These are phyloP conservation scores for Cryptoblepharus egeriae DNA, from an alignment of 2,797 vertebrate genomes.

Conservation along the genomic window DNA sequence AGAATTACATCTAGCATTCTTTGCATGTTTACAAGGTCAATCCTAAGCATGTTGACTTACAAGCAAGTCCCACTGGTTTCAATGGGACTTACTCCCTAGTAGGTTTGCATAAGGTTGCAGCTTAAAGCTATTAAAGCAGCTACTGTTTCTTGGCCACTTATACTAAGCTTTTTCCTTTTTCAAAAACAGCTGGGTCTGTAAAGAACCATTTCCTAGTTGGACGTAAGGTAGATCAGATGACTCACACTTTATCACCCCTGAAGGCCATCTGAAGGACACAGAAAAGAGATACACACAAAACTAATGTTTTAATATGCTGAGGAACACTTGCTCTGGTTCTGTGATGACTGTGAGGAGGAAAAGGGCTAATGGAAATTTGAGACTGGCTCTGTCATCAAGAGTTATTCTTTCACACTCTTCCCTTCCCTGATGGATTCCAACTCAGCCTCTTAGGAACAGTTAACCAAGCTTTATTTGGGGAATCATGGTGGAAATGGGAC, in stretches of 20 bases:
- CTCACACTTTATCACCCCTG: conserved; percentile 94
- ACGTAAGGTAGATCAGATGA: conserved; percentile 88
- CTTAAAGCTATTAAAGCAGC: conserved; percentile 39
- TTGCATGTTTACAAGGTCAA: not conserved
- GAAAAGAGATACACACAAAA: conserved; percentile 83
- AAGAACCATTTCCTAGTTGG: conserved; percentile 90
- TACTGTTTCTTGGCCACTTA: conserved; percentile 51
- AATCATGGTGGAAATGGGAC: conserved; percentile 22
- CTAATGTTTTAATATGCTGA: conserved; percentile 86
- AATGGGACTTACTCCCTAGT: not conserved
- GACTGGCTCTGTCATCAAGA: not conserved
- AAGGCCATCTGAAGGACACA: conserved; percentile 95
- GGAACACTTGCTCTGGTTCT: conserved; percentile 26
- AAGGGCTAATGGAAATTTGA: conserved; percentile 31
- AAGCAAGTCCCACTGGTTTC: conserved; percentile 1
- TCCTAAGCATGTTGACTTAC: conserved; percentile 1
- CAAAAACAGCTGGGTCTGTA: conserved; percentile 88
- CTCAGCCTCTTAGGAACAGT: conserved; percentile 15
- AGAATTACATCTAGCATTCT: not conserved
- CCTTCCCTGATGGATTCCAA: conserved; percentile 17
- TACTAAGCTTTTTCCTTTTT: conserved; percentile 66
- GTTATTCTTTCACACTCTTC: not conserved
- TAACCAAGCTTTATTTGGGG: conserved; percentile 24
- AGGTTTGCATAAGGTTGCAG: not conserved
- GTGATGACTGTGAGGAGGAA: not conserved